These are phyloP conservation scores for Dicerorhinus sumatrensis DNA, from an alignment of 2,113 vertebrate species.

Conservation along the genomic window DNA sequence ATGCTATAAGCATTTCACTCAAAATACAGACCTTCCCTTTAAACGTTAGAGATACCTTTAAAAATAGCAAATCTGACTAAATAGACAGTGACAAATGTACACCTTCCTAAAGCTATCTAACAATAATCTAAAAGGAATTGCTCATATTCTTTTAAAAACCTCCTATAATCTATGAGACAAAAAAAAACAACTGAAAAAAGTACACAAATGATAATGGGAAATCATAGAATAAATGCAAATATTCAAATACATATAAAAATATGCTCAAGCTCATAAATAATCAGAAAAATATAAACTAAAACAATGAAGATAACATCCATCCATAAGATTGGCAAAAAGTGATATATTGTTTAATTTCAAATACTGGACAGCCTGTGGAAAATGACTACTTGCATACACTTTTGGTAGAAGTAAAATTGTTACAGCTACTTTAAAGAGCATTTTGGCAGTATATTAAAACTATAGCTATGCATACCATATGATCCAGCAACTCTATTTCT, in stretches of 20 bases:
- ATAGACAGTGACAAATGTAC: not conserved
- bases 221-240: not conserved
- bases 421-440: not conserved
- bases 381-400: not conserved
- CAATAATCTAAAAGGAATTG: slow-evolving; percentile 21
- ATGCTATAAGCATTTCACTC: slow-evolving; percentile 7
- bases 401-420: not conserved
- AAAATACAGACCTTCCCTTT: not conserved
- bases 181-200: not conserved
- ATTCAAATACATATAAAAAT: slow-evolving; percentile 8
- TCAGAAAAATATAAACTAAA: slow-evolving; percentile 36
- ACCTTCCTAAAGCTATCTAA: slow-evolving; percentile 13
- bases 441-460: not conserved
- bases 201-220: not conserved
- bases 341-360: slow-evolving; percentile 6
- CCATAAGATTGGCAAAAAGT: not conserved
- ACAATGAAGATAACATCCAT: not conserved
- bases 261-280: slow-evolving; percentile 2
- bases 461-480: not conserved
- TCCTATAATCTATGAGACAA: not conserved
- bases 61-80: slow-evolving; percentile 1
- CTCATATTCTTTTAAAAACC: not conserved
- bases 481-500: not conserved
- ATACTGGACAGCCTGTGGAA: not conserved
- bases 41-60: not conserved